A percentile compares a stretch with the other conserved stretches of the same genome.
Evolutionary conservation across 2,113 vertebrate genomes (phyloP).

Genomic region (Rhynchomys soricoides): DNA sequence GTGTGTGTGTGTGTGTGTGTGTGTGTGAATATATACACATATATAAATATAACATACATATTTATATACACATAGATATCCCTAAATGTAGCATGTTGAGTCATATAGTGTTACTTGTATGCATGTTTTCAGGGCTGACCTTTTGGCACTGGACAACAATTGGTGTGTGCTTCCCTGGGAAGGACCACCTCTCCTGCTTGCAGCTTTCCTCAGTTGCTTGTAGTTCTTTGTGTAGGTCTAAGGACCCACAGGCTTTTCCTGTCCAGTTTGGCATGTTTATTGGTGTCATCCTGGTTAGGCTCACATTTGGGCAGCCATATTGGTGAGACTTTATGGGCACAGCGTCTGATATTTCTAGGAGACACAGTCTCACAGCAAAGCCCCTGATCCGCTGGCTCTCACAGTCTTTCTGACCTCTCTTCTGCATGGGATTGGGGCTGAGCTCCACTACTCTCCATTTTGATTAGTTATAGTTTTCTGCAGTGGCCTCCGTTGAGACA

Average conservation of each 20-base stretch:
- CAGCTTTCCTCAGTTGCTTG: background rate
- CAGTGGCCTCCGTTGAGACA: background rate
- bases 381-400: background rate
- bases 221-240: background rate
- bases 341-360: background rate
- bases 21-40: too few species aligned
- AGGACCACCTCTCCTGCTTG: background rate
- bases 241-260: background rate
- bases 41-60: background rate
- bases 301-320: background rate
- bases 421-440: background rate
- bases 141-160: background rate
- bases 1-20: background rate
- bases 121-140: background rate
- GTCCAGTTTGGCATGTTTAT: background rate
- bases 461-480: background rate
- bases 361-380: background rate
- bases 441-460: background rate
- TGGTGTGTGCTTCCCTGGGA: background rate
- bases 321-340: background rate
- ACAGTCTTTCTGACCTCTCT: too few species aligned
- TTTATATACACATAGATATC: background rate
- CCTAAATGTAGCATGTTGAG: background rate
- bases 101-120: background rate
- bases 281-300: background rate